Conservation (phyloP, 92 coral and sea anemone genomes). For the Umimayanthus chanpuru region DNA sequence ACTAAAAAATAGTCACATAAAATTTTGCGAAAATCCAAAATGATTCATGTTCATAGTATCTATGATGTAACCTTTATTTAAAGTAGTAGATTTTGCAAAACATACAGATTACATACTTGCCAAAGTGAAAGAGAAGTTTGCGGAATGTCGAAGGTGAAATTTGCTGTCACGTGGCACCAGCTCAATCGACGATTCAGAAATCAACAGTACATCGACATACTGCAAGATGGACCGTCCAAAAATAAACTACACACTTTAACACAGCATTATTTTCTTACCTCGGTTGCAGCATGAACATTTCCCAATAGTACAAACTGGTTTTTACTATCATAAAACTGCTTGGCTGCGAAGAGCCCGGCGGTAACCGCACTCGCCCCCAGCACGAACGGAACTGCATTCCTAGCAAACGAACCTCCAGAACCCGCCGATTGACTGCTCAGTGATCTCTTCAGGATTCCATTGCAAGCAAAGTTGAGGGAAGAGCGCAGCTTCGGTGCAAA, state of each 20-base stretch:
- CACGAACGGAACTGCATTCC: slow-evolving; percentile 78
- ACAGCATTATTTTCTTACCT: slow-evolving; percentile 28
- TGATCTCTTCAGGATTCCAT: slow-evolving; percentile 35
- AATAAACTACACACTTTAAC: neutral
- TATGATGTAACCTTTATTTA: too few species aligned
- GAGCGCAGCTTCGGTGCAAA: slow-evolving; percentile 49
- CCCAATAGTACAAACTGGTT: slow-evolving; percentile 36
- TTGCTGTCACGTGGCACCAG: neutral
- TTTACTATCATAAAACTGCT: slow-evolving; percentile 54
- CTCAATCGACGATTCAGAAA: neutral
- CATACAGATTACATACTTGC: neutral
- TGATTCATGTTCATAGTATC: too few species aligned
- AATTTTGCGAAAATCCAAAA: too few species aligned
- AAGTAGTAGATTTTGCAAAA: neutral
- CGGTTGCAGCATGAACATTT: slow-evolving; percentile 77
- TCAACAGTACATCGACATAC: neutral
- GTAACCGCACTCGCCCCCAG: slow-evolving; percentile 83
- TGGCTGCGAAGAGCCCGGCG: slow-evolving; percentile 66
- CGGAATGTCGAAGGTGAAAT: neutral
- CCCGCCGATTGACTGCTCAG: slow-evolving; percentile 45
- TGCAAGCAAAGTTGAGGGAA: slow-evolving; percentile 32
- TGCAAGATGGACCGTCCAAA: neutral
- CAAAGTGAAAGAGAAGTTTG: too few species aligned
- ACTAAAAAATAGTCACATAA: too few species aligned
- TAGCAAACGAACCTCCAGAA: slow-evolving; percentile 41